phyloP scores from a whole-genome alignment of 2,888 invertebrate species.

The Onchidella celtica region DNA sequence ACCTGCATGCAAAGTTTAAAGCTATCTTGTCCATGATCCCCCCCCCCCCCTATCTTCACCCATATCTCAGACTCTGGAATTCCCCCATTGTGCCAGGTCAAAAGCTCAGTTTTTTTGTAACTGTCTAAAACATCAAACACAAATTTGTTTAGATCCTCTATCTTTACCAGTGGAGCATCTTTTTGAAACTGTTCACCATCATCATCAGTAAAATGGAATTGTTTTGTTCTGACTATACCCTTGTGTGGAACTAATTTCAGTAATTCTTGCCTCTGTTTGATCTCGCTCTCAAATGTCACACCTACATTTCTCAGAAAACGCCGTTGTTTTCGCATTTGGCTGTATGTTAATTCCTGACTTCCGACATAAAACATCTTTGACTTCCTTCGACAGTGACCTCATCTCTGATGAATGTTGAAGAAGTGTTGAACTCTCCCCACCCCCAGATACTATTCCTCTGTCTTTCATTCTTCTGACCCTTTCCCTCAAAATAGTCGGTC shows the following conservation, averaged over 20 bases:
- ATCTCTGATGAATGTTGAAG: neutral
- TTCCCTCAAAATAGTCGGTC: neutral
- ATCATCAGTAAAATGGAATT: neutral
- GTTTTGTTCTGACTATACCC: neutral
- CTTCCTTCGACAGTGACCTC: neutral
- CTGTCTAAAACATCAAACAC: neutral
- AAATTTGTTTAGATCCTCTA: neutral
- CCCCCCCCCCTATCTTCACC: neutral
- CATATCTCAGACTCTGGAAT: conserved; percentile 4
- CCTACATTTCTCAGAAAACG: neutral
- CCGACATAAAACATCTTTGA: neutral
- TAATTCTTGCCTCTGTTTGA: neutral
- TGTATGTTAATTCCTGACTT: neutral
- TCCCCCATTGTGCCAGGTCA: conserved; percentile 5
- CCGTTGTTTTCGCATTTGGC: neutral
- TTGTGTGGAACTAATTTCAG: neutral
- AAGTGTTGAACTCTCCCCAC: neutral
- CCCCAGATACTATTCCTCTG: neutral
- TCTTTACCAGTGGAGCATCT: neutral
- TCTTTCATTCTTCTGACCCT: neutral
- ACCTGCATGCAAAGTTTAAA: neutral
- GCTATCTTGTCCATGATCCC: neutral
- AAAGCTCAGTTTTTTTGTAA: neutral
- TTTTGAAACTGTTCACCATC: neutral
- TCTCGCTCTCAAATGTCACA: neutral